Evolutionary conservation across 1,140 invertebrate species (phyloP).

Genomic region (Chrysoperla carnea): DNA sequence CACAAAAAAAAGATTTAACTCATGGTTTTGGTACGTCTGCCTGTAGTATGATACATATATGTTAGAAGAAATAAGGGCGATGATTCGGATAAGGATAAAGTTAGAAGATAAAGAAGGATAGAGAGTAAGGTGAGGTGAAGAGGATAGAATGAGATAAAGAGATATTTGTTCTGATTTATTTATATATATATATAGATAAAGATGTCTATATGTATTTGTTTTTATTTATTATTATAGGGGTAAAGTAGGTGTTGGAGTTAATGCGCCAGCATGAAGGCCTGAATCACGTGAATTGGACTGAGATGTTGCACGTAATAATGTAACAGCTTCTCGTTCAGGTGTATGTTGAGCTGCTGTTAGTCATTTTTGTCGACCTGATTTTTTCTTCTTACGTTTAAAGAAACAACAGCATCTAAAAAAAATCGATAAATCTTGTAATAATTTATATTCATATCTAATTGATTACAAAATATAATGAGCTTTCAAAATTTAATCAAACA

Average conservation of each 20-base stretch:
- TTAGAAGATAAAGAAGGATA: no score
- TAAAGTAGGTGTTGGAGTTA: background rate
- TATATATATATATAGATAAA: no score
- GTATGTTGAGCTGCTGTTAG: conserved; percentile 30
- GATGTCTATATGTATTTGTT: no score
- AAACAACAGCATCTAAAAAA: conserved; percentile 87
- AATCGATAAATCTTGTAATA: conserved; percentile 2
- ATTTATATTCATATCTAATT: background rate
- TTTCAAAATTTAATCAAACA: background rate
- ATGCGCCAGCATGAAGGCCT: conserved; percentile 21
- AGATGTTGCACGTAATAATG: conserved; percentile 41
- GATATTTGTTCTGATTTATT: no score
- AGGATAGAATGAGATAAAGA: no score
- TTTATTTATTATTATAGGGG: background rate
- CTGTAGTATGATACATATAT: no score
- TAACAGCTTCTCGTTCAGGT: conserved; percentile 46
- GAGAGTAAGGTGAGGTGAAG: no score
- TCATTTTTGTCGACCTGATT: conserved; percentile 68
- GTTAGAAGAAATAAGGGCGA: no score
- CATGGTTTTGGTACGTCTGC: no score
- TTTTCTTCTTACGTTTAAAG: conserved; percentile 95
- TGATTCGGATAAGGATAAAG: no score
- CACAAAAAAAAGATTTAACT: no score
- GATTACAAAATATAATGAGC: background rate
- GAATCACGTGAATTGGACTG: conserved; percentile 48